phyloP scores from a whole-genome alignment of 2,113 vertebrate genomes.

The Ptyas mucosa region DNA sequence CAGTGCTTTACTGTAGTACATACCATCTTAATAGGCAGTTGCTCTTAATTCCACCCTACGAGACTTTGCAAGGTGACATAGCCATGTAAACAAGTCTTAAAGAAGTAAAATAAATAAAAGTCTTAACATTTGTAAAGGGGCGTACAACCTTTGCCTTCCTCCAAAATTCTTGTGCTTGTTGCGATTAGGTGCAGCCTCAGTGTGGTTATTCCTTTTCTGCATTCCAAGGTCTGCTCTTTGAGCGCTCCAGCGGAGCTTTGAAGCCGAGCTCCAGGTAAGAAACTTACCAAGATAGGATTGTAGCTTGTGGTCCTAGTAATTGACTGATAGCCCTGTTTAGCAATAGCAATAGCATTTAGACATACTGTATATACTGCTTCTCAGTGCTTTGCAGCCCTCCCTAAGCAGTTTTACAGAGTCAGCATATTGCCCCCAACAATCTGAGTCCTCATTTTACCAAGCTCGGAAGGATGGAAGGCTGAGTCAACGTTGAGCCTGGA shows the following conservation, averaged over 20 bases:
- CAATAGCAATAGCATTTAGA: too few relatives aligned
- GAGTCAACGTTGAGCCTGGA: too few relatives aligned
- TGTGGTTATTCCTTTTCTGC: background rate
- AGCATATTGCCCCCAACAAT: too few relatives aligned
- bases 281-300: background rate
- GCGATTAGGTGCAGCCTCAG: background rate
- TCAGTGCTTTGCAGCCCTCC: too few relatives aligned
- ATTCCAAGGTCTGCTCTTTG: background rate
- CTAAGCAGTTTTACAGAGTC: too few relatives aligned
- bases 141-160: background rate
- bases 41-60: background rate
- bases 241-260: background rate
- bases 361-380: too few relatives aligned
- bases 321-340: background rate
- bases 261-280: background rate
- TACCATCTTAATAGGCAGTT: background rate
- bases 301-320: background rate
- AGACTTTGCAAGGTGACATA: background rate
- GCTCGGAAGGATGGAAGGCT: too few relatives aligned
- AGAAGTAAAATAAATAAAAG: background rate
- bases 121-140: background rate
- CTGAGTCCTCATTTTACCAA: too few relatives aligned
- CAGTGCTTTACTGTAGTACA: background rate
- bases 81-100: background rate
- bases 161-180: background rate